phyloP scores from a whole-genome alignment of 2,113 vertebrate species.

The Echinops telfairi region DNA sequence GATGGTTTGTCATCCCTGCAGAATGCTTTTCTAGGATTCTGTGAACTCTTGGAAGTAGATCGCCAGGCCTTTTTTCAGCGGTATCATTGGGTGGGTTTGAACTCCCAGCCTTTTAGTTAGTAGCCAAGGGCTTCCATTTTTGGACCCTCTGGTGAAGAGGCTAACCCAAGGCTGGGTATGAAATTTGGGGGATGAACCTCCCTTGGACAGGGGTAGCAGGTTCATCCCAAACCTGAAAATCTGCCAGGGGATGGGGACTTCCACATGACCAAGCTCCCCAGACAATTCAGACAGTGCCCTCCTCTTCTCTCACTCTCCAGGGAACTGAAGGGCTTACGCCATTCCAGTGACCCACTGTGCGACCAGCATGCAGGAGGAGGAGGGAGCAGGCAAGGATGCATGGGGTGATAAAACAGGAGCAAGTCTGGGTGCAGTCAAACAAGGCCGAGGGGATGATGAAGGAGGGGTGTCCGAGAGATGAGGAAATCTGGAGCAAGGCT shows the following conservation, averaged over 20 bases:
- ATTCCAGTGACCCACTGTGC: background rate
- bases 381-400: background rate
- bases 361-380: too few species aligned
- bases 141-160: background rate
- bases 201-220: accelerated
- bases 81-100: background rate
- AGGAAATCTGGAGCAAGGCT: background rate
- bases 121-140: background rate
- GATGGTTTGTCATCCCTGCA: too few species aligned
- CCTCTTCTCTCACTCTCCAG: too few species aligned
- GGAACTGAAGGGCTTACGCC: accelerated
- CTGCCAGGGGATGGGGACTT: background rate
- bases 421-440: background rate
- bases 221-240: background rate
- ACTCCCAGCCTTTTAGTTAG: background rate
- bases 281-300: background rate
- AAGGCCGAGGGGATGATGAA: accelerated
- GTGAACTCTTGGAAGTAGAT: background rate
- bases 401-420: accelerated
- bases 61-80: background rate
- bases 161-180: background rate
- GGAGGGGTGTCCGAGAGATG: background rate
- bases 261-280: background rate
- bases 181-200: too few species aligned
- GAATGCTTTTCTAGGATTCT: background rate